Conservation (phyloP, 2,797 vertebrate species). For the Gallinago nigripennis region DNA sequence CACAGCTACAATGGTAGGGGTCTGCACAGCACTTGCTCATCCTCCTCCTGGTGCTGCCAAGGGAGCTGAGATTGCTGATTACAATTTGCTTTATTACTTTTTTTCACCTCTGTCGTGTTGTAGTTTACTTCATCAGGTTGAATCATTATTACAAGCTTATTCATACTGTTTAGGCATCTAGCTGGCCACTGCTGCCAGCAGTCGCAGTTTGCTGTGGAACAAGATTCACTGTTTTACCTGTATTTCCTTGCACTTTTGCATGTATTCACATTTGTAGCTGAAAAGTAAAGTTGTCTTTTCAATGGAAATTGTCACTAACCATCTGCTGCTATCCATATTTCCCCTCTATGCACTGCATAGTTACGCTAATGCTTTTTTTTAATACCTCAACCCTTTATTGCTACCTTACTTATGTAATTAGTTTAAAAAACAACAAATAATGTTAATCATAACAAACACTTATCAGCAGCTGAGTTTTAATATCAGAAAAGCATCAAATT, state of each 20-base stretch:
- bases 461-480: background rate
- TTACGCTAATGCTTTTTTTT: background rate
- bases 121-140: background rate
- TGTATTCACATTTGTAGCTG: fast-evolving
- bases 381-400: background rate
- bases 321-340: background rate
- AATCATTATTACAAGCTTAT: background rate
- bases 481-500: background rate
- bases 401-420: background rate
- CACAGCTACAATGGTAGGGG: conserved; percentile 93
- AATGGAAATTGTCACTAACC: background rate
- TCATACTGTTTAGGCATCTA: background rate
- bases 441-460: background rate
- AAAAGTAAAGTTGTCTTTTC: background rate
- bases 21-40: background rate
- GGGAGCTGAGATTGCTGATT: background rate
- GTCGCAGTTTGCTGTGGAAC: background rate
- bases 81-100: background rate
- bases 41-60: background rate
- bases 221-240: background rate
- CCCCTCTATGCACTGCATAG: background rate
- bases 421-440: background rate
- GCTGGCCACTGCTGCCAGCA: background rate
- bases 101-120: background rate
- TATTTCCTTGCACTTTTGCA: background rate